Conservation (phyloP, 2,113 vertebrate genomes). For the Amazona vittata region DNA sequence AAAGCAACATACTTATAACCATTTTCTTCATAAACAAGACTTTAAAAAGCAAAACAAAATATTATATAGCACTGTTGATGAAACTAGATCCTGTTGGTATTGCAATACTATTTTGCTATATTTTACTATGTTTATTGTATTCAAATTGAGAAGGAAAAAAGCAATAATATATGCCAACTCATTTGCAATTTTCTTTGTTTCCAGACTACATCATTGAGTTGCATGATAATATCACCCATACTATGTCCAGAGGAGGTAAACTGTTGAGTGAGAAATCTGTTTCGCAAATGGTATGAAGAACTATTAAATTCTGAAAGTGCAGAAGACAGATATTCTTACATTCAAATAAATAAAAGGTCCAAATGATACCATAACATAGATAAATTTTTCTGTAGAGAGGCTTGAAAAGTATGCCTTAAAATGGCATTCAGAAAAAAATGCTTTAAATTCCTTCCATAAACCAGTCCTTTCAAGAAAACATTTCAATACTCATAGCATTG, state of each 20-base stretch:
- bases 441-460: neutral
- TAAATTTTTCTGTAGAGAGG: neutral
- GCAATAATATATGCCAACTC: slow-evolving; percentile 12
- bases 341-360: neutral
- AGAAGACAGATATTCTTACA: neutral
- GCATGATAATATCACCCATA: neutral
- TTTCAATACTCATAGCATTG: neutral
- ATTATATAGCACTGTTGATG: neutral
- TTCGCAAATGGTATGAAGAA: neutral
- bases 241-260: slow-evolving; percentile 26
- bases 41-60: neutral
- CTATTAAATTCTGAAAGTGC: neutral
- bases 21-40: neutral
- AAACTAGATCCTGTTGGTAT: neutral
- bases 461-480: neutral
- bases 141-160: neutral
- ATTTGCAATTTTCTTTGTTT: slow-evolving; percentile 45
- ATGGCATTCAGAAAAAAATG: neutral
- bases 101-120: neutral
- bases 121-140: slow-evolving; percentile 44
- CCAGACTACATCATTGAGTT: neutral
- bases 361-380: neutral
- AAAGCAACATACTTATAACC: neutral
- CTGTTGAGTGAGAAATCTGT: neutral
- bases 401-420: neutral